Base-by-base conservation (phyloP, 1,140 invertebrate species). In the Drosophila burlai region DNA sequence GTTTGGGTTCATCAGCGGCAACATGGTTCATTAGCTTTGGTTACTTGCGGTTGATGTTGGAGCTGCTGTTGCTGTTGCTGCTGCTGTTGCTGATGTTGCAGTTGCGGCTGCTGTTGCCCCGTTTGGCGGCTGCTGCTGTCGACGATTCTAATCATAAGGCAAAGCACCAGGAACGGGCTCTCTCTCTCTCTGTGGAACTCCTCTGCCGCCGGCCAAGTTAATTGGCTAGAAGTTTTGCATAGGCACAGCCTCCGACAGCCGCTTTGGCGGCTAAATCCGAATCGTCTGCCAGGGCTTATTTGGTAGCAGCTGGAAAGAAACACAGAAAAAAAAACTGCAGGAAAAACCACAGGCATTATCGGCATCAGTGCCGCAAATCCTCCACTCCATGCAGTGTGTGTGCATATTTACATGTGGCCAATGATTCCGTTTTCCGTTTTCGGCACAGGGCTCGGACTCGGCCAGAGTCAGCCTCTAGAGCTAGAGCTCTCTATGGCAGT, bases 211-310 rank as follows among this genome's bases (percentile, higher is more conserved):
- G 49, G 64, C 68, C 57, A 89, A 89, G 84, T 89, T 89, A 89
- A 89, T 89, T 89, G 84, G 84, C 78, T 89, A 89, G 84, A 89
- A 89, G 84, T 90, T 87, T 89, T 89, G 82, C 84, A 89, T 89
- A 89, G 85, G 81, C 67, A 47, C 55, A 73, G 52, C 66, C 64
- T 59, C 49, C 47, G 31, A 38, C 10, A 9, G 43, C 47, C 47
- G 57, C 81, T 64, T 84, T 85, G 82, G 80, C 84, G 81, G 83
- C 77, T 68, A 75, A 76, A 66, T 69, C 75, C 77, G 62, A 75
- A 72, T 83, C 64, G 50, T 76, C 66, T 78, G 78, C 72, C 59
- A 16, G 61, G 74, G 67, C 82, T 81, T 85, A 86, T 86, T 86
- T 86, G 83, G 83, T 66, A 61, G 79, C 69, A 57, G 42, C 49